A percentile compares a stretch with the other conserved stretches of the same genome.
Evolutionary conservation across 2,797 vertebrate species (phyloP).

Genomic region (Myotis findleyi): DNA sequence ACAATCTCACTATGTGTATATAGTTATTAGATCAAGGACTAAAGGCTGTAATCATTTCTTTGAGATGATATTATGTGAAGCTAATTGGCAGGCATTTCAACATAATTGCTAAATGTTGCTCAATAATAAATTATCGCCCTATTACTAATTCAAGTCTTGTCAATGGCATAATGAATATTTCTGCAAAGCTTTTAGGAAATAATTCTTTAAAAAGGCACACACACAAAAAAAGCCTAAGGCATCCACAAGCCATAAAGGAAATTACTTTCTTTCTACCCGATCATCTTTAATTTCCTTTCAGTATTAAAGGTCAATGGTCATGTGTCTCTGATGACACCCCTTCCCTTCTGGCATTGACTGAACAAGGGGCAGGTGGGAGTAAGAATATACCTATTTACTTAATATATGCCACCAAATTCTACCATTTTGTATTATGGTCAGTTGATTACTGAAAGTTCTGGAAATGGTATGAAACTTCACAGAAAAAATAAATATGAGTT

Average conservation of each 20-base stretch:
- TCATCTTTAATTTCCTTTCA: constrained; percentile 34
- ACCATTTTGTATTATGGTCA: not conserved
- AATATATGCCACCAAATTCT: not conserved
- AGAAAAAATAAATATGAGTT: not conserved
- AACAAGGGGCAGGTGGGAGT: not conserved
- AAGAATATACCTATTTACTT: not conserved
- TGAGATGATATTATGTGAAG: constrained; percentile 72
- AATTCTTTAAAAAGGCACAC: constrained; percentile 61
- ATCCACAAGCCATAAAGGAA: not conserved
- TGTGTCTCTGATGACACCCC: not conserved
- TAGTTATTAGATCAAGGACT: constrained; percentile 76
- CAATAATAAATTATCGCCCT: constrained; percentile 78
- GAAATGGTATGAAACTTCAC: constrained; percentile 4
- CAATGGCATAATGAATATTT: constrained; percentile 70
- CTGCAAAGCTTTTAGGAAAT: constrained; percentile 72
- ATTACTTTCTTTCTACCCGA: not conserved
- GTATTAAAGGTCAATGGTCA: constrained; percentile 13
- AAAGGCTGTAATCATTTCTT: constrained; percentile 74
- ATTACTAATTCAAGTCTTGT: constrained; percentile 82
- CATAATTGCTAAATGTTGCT: constrained; percentile 82
- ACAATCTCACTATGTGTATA: constrained; percentile 67
- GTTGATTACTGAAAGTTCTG: constrained; percentile 29
- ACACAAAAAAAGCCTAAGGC: not conserved
- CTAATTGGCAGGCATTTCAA: constrained; percentile 82
- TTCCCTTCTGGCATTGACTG: not conserved